Percentiles rank a stretch among this genome's conserved stretches.
These are phyloP conservation scores for Neodiprion lecontei DNA, from an alignment of 1,140 invertebrate genomes.

Conservation along the genomic window DNA sequence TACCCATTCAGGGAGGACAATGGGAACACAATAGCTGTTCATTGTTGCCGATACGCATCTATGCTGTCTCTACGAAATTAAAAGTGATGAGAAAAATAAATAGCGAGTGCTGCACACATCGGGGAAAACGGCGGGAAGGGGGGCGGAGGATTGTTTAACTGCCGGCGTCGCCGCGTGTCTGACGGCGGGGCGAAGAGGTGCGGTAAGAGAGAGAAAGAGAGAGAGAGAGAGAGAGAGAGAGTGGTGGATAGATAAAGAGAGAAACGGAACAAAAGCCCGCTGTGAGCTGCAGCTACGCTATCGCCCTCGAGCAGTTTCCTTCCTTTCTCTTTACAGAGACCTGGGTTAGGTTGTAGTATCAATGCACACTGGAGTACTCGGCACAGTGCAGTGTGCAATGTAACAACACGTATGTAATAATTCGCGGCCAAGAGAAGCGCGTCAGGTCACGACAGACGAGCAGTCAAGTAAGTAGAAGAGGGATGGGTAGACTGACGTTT, in stretches of 20 bases:
- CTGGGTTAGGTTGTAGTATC: slow-evolving; percentile 9
- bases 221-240: neutral
- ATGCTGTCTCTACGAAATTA: slow-evolving; percentile 54
- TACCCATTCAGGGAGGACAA: slow-evolving; percentile 31
- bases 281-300: slow-evolving; percentile 25
- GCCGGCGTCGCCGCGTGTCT: slow-evolving; percentile 1
- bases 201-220: neutral
- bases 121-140: slow-evolving; percentile 1
- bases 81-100: slow-evolving; percentile 58
- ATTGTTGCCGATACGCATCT: slow-evolving; percentile 46
- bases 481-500: too few species aligned
- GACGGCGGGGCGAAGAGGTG: slow-evolving; percentile 4
- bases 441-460: too few species aligned
- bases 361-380: too few species aligned
- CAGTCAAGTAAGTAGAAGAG: too few species aligned
- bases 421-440: too few species aligned
- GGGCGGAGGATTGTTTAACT: slow-evolving; percentile 18
- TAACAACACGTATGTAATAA: too few species aligned
- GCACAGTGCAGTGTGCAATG: too few species aligned
- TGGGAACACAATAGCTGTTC: slow-evolving; percentile 36
- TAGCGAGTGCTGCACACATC: slow-evolving; percentile 36
- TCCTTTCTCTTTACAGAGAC: too few species aligned
- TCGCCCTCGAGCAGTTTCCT: neutral
- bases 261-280: neutral
- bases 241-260: neutral